Evolutionary conservation across 2,797 vertebrate species (phyloP), one percentile per base, ranked within the genome.

Genomic region (Parotocinclus haroldoi): DNA sequence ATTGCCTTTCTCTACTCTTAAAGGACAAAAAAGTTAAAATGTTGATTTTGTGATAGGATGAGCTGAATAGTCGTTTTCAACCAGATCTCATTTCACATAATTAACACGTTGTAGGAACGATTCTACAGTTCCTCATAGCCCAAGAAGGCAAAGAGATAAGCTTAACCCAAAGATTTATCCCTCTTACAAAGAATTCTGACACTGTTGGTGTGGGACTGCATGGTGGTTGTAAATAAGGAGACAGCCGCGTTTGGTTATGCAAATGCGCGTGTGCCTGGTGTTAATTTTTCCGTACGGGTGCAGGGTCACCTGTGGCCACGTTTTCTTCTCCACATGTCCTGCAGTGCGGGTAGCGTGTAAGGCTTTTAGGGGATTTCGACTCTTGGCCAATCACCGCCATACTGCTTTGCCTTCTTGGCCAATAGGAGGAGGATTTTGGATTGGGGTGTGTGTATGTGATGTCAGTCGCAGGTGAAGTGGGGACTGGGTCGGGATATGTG

Each of bases 381-480:
- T 10, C 9, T 37, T 9, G 9, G 12, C 63, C 63, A 65, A 56
- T 65, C 63, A 46, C 7, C 10, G 7, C 19, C 10, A 7, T 4
- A 9, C 44, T 49, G 9, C 42, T n/a, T 16, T n/a, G 17, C 19
- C 6, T 16, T 6, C 36, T 27, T 57, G 54, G 10, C 63, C 63
- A 66, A 66, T 66, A n/a, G 14, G 27, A 48, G 5, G 9, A 18
- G 18, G 11, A 10, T 12, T 14, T 1, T 9, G n/a, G 16, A n/a
- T 37, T 7, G 9, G n/a, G 42, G 52, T 52, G 12, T 11, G 14
- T 13, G 10, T n/a, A n/a, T 39, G 53, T 66, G 63, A 66, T 19
- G 53, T 66, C 45, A 57, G 14, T 66, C 37, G 48, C 63, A 66
- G 63, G 63, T 66, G 63, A 66, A 57, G 63, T 39, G 11, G 53